A percentile compares a stretch with the other conserved stretches of the same genome.
phyloP scores from a whole-genome alignment of 2,113 vertebrate species.

The Eulemur macaco region DNA sequence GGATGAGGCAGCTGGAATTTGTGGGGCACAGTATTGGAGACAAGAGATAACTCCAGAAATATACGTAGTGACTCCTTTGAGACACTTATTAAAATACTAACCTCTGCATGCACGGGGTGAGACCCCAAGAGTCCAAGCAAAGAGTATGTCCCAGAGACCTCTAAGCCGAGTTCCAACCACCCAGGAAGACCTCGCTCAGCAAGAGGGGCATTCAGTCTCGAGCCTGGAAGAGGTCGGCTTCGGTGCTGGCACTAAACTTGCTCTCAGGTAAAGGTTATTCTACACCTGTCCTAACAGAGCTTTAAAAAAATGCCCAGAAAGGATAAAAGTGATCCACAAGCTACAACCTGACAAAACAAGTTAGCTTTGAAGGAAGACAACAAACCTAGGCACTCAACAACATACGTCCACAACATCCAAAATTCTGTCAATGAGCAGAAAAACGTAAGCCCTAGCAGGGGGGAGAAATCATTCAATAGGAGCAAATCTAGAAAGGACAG shows the following conservation, averaged over 20 bases:
- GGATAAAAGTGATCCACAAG: background rate
- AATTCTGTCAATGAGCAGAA: background rate
- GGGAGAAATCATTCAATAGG: background rate
- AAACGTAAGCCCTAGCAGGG: background rate
- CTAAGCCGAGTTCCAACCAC: background rate
- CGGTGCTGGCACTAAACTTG: background rate
- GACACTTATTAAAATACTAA: background rate
- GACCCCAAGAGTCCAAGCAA: background rate
- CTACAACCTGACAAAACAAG: background rate
- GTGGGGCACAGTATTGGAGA: background rate
- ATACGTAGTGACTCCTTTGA: background rate
- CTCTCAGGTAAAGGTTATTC: background rate
- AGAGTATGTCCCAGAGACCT: background rate
- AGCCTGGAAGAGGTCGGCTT: background rate
- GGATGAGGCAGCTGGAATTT: background rate
- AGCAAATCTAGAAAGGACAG: background rate
- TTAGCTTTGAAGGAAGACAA: background rate
- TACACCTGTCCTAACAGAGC: background rate
- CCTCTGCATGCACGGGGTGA: background rate
- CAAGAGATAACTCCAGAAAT: background rate
- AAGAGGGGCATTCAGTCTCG: background rate
- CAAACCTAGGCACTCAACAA: background rate
- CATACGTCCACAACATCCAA: background rate
- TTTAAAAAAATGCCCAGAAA: background rate
- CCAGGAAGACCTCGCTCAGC: background rate